Conservation (phyloP, 2,113 vertebrate genomes). For the Melospiza georgiana region DNA sequence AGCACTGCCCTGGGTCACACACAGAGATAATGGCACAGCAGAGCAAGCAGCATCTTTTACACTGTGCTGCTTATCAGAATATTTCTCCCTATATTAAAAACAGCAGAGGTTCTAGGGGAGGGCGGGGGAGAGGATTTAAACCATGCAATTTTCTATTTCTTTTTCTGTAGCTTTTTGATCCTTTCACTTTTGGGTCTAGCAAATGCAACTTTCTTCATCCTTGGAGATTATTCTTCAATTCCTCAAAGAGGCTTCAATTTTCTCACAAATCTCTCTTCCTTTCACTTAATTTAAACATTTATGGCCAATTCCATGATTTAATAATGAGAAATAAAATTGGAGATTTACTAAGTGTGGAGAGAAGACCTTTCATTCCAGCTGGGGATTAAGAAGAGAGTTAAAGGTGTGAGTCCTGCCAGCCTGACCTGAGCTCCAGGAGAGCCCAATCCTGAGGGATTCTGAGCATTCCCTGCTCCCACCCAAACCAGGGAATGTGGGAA, state of each 20-base stretch:
- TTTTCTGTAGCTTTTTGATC: slow-evolving; percentile 37
- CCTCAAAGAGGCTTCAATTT: slow-evolving; percentile 70
- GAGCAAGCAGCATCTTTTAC: not conserved
- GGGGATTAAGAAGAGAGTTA: slow-evolving; percentile 54
- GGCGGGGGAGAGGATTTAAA: not conserved
- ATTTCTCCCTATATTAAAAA: not conserved
- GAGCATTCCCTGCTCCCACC: not conserved
- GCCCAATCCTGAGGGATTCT: not conserved
- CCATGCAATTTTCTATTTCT: not conserved
- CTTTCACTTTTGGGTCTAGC: slow-evolving; percentile 34
- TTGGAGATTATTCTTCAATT: slow-evolving; percentile 61
- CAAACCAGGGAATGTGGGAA: too few species aligned
- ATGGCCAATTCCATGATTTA: slow-evolving; percentile 74
- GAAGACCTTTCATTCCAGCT: slow-evolving; percentile 60
- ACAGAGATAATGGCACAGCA: not conserved
- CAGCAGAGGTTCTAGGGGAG: not conserved
- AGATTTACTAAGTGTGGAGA: slow-evolving; percentile 67
- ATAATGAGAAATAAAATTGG: slow-evolving; percentile 76
- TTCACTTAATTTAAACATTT: slow-evolving; percentile 77
- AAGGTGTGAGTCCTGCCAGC: slow-evolving; percentile 14
- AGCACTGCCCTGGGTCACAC: not conserved
- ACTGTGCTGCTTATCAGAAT: not conserved
- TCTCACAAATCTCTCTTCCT: slow-evolving; percentile 70
- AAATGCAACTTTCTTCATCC: slow-evolving; percentile 57
- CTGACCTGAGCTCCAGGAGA: not conserved